Conservation (phyloP, 2,797 vertebrate genomes). For the Potorous gilbertii region DNA sequence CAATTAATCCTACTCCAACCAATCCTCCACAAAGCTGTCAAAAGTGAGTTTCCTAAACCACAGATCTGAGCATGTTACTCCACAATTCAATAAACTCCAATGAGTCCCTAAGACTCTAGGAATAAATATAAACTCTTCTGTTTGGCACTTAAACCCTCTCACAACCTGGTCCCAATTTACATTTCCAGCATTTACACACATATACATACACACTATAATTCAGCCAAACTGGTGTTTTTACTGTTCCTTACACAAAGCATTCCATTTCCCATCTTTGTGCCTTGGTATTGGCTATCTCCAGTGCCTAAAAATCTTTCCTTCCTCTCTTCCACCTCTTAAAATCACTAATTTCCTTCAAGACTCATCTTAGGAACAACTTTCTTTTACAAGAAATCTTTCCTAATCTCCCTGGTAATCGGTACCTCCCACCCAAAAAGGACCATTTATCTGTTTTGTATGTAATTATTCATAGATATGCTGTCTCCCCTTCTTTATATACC, state of each 20-base stretch:
- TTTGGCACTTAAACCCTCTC: neutral
- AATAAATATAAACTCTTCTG: neutral
- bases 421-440: neutral
- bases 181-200: neutral
- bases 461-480: neutral
- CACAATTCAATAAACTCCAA: neutral
- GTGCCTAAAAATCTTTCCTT: neutral
- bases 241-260: neutral
- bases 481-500: neutral
- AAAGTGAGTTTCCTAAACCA: neutral
- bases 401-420: neutral
- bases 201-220: neutral
- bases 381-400: neutral
- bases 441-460: neutral
- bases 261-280: neutral
- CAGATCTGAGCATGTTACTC: neutral
- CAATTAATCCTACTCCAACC: neutral
- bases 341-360: neutral
- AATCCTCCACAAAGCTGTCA: neutral
- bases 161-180: neutral
- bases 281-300: neutral
- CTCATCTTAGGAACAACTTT: neutral
- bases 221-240: neutral
- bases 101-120: neutral
- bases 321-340: neutral